Evolutionary conservation across 2,797 vertebrate species (phyloP), one percentile per base, ranked within the genome.

Genomic region (Phoebastria nigripes): DNA sequence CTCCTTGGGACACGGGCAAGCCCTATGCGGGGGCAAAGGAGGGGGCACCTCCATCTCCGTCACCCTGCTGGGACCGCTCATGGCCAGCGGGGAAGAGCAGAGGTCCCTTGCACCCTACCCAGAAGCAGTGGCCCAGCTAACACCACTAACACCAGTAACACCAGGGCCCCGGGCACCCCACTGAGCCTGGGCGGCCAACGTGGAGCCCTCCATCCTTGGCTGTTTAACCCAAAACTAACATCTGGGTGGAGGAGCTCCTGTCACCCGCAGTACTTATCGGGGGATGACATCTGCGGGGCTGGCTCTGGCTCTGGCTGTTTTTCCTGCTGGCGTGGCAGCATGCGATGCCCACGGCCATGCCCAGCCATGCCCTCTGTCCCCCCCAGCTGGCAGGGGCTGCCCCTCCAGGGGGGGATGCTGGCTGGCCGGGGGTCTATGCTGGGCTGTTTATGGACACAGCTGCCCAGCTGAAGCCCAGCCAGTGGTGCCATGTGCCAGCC

Each of bases 71-170:
- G 55, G 92, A 74, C 71, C 33, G 10, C 16, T 25, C 3, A 2
- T 51, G 69, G 42, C 71, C 28, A 12, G 37, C 0, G 0, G 58
- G 14, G 39, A 67, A 76, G 20, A 63, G 52, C 18, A 31, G 12
- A n/a, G 28, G 22, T 47, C 39, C 83, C 78, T 54, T 49, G 44
- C 26, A 26, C 9, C 29, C 73, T 35, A 9, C 18, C 35, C 28
- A 26, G 49, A 61, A 86, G 47, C 65, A 44, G 24, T 2, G 15
- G 59, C 44, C 66, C 70, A 63, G 58, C 46, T 97, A 96, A 96
- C 80, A 87, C 77, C 83, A 96, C 94, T 97, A 96, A 97, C 82
- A 73, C 25, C 89, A 73, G 35, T 94, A 97, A 96, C 88, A 82
- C 41, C 66, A 63, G 74, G 33, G 52, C 39, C 14, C 24, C 0